These are phyloP conservation scores for Dryadula phaetusa DNA, from an alignment of 2,888 invertebrate genomes.

Conservation along the genomic window DNA sequence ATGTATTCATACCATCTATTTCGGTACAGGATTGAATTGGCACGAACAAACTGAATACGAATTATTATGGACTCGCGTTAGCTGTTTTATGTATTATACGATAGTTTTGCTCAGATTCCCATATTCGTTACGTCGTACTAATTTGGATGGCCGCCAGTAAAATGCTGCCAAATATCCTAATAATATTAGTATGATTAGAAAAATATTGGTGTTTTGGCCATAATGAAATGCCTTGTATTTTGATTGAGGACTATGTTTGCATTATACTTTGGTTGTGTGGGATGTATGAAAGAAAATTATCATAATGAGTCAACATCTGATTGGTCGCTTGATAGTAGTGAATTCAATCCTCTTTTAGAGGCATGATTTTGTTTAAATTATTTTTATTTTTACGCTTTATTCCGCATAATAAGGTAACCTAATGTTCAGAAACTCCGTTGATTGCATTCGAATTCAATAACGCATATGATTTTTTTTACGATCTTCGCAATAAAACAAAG, in stretches of 20 bases:
- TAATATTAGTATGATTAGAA: slow-evolving; percentile 51
- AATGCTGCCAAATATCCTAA: slow-evolving; percentile 49
- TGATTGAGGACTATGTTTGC: neutral
- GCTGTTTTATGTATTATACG: slow-evolving; percentile 28
- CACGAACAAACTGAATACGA: slow-evolving; percentile 19
- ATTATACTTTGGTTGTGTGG: neutral
- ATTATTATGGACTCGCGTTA: slow-evolving; percentile 25
- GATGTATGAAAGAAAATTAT: too few species aligned
- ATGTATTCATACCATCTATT: neutral
- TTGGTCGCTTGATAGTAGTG: too few species aligned
- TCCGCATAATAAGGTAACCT: too few species aligned
- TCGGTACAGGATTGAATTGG: slow-evolving; percentile 26
- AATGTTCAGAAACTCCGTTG: too few species aligned
- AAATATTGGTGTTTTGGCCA: slow-evolving; percentile 20
- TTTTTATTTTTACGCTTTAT: too few species aligned
- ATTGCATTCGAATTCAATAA: too few species aligned
- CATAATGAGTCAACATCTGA: too few species aligned
- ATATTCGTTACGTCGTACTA: slow-evolving; percentile 49
- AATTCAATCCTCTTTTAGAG: too few species aligned
- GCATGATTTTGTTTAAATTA: too few species aligned
- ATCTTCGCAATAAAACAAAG: too few species aligned
- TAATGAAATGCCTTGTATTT: slow-evolving; percentile 5
- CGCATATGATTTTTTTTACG: too few species aligned
- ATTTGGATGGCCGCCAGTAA: slow-evolving; percentile 61
- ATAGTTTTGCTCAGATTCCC: slow-evolving; percentile 37